Conservation (phyloP, 2,797 vertebrate genomes). For the Enteromius mattozi region DNA sequence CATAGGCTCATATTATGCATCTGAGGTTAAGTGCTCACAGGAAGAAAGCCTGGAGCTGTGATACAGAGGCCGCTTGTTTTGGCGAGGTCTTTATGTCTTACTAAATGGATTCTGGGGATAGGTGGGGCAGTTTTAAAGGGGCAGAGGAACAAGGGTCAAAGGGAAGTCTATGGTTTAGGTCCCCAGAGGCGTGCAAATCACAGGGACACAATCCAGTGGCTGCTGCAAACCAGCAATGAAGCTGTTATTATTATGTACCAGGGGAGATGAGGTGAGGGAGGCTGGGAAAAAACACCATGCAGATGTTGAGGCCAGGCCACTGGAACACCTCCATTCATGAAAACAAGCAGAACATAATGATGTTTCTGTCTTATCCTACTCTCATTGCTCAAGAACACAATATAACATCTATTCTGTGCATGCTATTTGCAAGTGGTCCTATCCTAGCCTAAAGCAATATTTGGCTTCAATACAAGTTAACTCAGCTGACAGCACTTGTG, state of each 20-base stretch:
- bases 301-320: slow-evolving; percentile 2
- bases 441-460: background rate
- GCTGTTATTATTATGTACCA: background rate
- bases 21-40: slow-evolving; percentile 63
- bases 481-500: background rate
- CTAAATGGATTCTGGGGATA: slow-evolving; percentile 3
- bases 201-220: slow-evolving; percentile 40
- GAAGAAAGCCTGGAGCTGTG: slow-evolving; percentile 52
- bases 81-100: slow-evolving; percentile 52
- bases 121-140: slow-evolving; percentile 16
- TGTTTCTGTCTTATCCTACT: background rate
- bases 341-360: background rate
- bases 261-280: slow-evolving; percentile 17
- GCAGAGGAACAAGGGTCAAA: slow-evolving; percentile 4
- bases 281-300: background rate
- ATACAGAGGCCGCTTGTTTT: slow-evolving; percentile 62
- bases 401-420: background rate
- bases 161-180: slow-evolving; percentile 5
- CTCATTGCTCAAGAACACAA: background rate
- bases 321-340: background rate
- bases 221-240: slow-evolving; percentile 3
- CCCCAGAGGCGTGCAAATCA: slow-evolving; percentile 38
- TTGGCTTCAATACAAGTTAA: background rate
- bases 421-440: background rate
- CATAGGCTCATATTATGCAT: slow-evolving; percentile 59